These are phyloP conservation scores for Aphelinus certus DNA, from an alignment of 1,140 invertebrate genomes.

Conservation along the genomic window DNA sequence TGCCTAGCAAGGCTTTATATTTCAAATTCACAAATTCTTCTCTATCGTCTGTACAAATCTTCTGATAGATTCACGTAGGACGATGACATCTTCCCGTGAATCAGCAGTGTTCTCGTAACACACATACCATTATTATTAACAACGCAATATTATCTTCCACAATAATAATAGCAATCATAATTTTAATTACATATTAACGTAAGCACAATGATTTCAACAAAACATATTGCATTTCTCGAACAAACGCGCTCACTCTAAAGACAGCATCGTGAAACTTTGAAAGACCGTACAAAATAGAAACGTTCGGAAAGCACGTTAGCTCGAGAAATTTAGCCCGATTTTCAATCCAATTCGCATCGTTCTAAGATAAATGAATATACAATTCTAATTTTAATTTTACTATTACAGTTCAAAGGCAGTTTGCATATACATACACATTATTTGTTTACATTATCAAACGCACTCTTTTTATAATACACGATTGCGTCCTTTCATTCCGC, in stretches of 20 bases:
- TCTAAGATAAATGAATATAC: slow-evolving; percentile 49
- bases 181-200: background rate
- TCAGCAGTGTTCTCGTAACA: slow-evolving; percentile 7
- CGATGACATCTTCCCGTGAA: slow-evolving; percentile 8
- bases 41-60: slow-evolving; percentile 46
- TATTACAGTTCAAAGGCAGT: slow-evolving; percentile 42
- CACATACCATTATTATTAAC: slow-evolving; percentile 5
- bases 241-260: background rate
- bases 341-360: background rate
- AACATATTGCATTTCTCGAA: slow-evolving; percentile 11
- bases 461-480: slow-evolving; percentile 47
- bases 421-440: slow-evolving; percentile 45
- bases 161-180: slow-evolving; percentile 13
- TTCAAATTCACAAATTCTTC: slow-evolving; percentile 33
- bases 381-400: slow-evolving; percentile 36
- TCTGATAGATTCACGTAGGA: background rate
- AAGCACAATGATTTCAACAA: background rate
- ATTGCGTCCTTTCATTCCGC: slow-evolving; percentile 26
- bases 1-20: slow-evolving; percentile 39
- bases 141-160: background rate
- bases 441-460: slow-evolving; percentile 13
- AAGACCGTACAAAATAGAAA: slow-evolving; percentile 26
- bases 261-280: background rate
- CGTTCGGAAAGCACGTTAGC: background rate
- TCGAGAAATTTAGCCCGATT: slow-evolving; percentile 13